Evolutionary conservation across 2,888 invertebrate species (phyloP).

Genomic region (Agrilus cyanescens): DNA sequence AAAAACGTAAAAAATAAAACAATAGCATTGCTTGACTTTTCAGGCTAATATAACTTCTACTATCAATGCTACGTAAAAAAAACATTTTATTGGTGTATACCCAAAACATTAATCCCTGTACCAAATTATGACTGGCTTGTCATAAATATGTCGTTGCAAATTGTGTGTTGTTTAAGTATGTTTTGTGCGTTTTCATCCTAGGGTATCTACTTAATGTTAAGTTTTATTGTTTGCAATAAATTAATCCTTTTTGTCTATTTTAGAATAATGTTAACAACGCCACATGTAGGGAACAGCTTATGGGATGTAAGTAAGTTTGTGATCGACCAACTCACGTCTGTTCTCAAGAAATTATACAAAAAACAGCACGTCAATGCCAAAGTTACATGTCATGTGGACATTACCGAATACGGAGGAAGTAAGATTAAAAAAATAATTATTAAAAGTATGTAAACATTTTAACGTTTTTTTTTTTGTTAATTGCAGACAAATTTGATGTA

Average conservation of each 20-base stretch:
- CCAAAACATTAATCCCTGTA: no score
- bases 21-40: no score
- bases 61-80: no score
- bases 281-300: slow-evolving; percentile 52
- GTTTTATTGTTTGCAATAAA: slow-evolving; percentile 1
- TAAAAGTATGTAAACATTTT: slow-evolving; percentile 7
- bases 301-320: slow-evolving; percentile 48
- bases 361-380: slow-evolving; percentile 38
- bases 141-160: no score
- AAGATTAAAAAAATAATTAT: slow-evolving; percentile 20
- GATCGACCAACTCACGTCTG: slow-evolving; percentile 43
- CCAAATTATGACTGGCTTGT: no score
- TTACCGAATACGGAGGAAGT: slow-evolving; percentile 50
- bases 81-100: no score
- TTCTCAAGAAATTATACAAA: slow-evolving; percentile 39
- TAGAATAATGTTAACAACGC: slow-evolving; percentile 60
- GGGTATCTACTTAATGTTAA: no score
- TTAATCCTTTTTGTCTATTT: slow-evolving; percentile 17
- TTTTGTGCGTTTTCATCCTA: background rate
- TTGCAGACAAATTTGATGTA: slow-evolving; percentile 32
- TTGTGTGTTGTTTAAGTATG: no score
- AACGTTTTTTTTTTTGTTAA: slow-evolving; percentile 10
- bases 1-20: no score
- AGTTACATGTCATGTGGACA: slow-evolving; percentile 51
- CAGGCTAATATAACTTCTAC: no score